phyloP scores from a whole-genome alignment of 2,113 vertebrate species.

The Hyperoodon ampullatus region DNA sequence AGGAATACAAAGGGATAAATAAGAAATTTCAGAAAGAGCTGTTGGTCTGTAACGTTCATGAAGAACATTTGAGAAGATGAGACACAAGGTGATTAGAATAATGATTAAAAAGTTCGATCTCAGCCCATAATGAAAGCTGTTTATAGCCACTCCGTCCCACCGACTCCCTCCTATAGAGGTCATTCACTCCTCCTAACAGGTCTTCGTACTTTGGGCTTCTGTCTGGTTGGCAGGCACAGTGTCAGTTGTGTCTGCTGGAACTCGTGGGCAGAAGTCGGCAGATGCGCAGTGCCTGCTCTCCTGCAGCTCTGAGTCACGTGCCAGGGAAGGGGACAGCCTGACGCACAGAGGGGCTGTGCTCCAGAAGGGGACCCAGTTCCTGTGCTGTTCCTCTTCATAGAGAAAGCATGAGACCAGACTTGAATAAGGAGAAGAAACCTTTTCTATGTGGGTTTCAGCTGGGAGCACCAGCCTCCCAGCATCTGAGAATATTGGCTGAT shows the following conservation, averaged over 20 bases:
- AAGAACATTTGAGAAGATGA: neutral
- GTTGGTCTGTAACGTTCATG: neutral
- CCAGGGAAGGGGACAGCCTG: neutral
- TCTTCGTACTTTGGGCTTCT: neutral
- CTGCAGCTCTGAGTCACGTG: too few relatives aligned
- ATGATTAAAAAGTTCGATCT: neutral
- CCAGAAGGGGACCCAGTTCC: neutral
- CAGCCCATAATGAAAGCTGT: neutral
- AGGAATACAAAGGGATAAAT: neutral
- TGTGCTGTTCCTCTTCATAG: neutral
- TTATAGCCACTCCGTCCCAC: neutral
- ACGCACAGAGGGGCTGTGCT: neutral
- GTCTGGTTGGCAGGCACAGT: neutral
- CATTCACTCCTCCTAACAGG: neutral
- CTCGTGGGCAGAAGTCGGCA: neutral
- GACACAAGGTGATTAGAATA: neutral
- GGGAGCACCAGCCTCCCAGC: neutral
- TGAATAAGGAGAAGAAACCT: neutral
- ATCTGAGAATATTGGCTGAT: neutral
- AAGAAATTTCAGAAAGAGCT: neutral
- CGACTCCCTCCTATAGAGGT: neutral
- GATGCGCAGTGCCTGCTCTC: neutral
- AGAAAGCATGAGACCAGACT: neutral
- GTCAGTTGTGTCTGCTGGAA: neutral
- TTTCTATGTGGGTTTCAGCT: conserved; percentile 25